Conservation (phyloP, 2,888 invertebrate genomes). For the Cheilosia grossa region DNA sequence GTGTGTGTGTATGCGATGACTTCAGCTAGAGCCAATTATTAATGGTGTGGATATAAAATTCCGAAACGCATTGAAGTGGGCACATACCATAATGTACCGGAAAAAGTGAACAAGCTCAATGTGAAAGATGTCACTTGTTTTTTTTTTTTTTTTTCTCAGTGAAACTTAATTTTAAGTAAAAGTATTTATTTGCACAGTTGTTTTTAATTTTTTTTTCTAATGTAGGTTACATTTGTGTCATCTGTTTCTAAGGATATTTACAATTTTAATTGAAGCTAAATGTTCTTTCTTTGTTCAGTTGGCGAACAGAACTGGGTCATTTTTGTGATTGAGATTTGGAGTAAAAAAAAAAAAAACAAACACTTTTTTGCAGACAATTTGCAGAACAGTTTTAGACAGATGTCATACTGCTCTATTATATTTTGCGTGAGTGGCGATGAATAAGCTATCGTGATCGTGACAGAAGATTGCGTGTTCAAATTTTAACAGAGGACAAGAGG, state of each 20-base stretch:
- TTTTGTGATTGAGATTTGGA: conserved; percentile 15
- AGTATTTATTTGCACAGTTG: conserved; percentile 57
- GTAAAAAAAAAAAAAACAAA: background rate
- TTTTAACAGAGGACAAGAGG: too few relatives aligned
- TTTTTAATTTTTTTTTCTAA: conserved; percentile 33
- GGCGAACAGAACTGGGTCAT: conserved; percentile 20
- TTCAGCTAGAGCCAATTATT: conserved; percentile 59
- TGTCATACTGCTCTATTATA: too few relatives aligned
- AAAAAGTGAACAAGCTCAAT: conserved; percentile 11
- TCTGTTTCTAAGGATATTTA: conserved; percentile 40
- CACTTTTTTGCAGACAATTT: background rate
- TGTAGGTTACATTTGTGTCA: conserved; percentile 53
- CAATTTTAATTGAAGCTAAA: conserved; percentile 38
- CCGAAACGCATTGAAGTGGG: conserved; percentile 46
- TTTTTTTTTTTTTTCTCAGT: background rate
- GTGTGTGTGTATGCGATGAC: conserved; percentile 31
- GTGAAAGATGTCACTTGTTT: conserved; percentile 25
- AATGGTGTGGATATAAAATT: conserved; percentile 36
- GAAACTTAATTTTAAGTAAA: conserved; percentile 33
- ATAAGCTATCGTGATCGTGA: too few relatives aligned
- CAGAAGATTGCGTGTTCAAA: too few relatives aligned
- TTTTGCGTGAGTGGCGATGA: too few relatives aligned
- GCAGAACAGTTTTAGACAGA: too few relatives aligned
- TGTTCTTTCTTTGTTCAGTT: background rate
- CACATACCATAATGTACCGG: conserved; percentile 13